Evolutionary conservation across 2,888 invertebrate genomes (phyloP), one percentile per base, ranked within the genome.

Genomic region (Stenchaetothrips biformis): DNA sequence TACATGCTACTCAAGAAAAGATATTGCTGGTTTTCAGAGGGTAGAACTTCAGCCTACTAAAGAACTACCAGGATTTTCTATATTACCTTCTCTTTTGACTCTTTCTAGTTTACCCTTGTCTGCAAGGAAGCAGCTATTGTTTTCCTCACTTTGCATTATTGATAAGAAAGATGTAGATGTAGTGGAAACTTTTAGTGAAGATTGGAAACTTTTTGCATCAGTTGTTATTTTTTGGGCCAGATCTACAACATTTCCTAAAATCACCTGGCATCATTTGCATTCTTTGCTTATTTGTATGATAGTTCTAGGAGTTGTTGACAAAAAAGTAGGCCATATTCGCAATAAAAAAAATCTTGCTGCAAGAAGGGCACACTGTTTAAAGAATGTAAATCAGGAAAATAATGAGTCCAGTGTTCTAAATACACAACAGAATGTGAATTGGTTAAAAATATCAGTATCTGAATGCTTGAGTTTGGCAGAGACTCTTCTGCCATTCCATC

Each of bases 381-480:
- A 13, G 16, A 59, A 11, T 6, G 11, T 53, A 13, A 82, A 90
- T 91, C 83, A 86, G 88, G 78, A 88, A 87, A 74, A 89, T 87
- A 83, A 88, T 88, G 83, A 85, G 86, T 6, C 25, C 78, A 53
- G 78, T 53, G 37, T 25, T 82, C 18, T 85, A 86, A 80, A 87
- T 87, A 84, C 84, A 89, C 48, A 85, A 86, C 79, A 86, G 87
- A 82, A 83, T 88, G 18, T 78, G 79, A 48, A 59, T 82, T 88
- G 90, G 83, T 86, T 89, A 78, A 87, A 88, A 83, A 88, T 92
- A 4, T 87, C 88, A 21, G 86, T 88, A 84, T 88, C 90, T 77
- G 92, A 92, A 82, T 90, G 91, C 84, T 84, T 92, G 37, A 82
- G 90, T 80, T 90, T 90, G 27, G 89, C 90, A n/a, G 88, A 89